Evolutionary conservation across 2,797 vertebrate genomes (phyloP).

Genomic region (Mus minutoides): DNA sequence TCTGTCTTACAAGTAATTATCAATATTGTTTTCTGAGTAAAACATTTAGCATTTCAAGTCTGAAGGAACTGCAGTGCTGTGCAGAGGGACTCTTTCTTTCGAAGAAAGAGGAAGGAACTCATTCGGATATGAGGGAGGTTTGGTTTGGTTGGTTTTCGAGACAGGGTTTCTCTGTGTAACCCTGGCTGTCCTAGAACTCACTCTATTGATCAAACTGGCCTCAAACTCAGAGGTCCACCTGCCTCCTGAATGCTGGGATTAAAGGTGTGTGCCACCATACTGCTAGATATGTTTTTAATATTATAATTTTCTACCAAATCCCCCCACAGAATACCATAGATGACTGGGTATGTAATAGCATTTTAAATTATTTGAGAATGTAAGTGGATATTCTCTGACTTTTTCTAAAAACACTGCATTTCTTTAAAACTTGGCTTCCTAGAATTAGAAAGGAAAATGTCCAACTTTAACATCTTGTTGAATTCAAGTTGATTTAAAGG

Average conservation of each 20-base stretch:
- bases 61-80: conserved; percentile 63
- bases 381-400: conserved; percentile 61
- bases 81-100: conserved; percentile 24
- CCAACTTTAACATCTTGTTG: conserved; percentile 51
- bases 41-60: conserved; percentile 46
- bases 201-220: background rate
- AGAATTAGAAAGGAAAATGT: conserved; percentile 53
- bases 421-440: conserved; percentile 64
- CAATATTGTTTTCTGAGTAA: conserved; percentile 48
- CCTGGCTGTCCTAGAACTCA: background rate
- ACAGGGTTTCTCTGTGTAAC: background rate
- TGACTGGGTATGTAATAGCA: conserved; percentile 55
- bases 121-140: conserved; percentile 5
- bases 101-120: conserved; percentile 66
- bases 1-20: conserved; percentile 25
- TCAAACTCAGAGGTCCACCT: background rate
- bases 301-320: conserved; percentile 59
- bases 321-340: conserved; percentile 49
- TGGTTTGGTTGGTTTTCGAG: background rate
- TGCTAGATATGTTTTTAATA: conserved; percentile 34
- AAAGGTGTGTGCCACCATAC: background rate
- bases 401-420: conserved; percentile 67
- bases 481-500: conserved; percentile 56
- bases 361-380: conserved; percentile 72
- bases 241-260: background rate